Evolutionary conservation across 2,113 vertebrate genomes (phyloP).

Genomic region (Brevimyrus niger): DNA sequence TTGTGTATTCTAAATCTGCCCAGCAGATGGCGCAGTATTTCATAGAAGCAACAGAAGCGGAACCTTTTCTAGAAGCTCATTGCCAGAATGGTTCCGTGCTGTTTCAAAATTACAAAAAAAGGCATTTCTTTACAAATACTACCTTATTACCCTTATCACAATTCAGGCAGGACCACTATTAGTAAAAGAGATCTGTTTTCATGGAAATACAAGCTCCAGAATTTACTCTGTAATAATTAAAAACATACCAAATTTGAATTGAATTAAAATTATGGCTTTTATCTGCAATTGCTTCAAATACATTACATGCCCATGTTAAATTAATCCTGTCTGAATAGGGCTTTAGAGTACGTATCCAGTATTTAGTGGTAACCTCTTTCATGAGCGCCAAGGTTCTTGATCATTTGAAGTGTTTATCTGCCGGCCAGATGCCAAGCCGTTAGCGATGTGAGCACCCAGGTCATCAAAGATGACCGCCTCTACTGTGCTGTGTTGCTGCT

Average conservation of each 20-base stretch:
- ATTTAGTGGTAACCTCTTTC: not conserved
- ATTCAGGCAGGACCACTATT: not conserved
- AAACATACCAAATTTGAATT: not conserved
- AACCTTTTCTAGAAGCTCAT: not conserved
- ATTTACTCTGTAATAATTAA: not conserved
- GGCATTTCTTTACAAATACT: not conserved
- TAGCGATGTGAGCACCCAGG: conserved; percentile 6
- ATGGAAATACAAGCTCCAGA: not conserved
- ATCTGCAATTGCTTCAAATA: not conserved
- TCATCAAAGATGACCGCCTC: conserved; percentile 45
- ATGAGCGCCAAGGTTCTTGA: not conserved
- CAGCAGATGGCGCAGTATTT: not conserved
- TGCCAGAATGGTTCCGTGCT: not conserved
- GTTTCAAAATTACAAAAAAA: not conserved
- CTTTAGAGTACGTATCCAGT: not conserved
- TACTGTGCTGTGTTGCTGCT: conserved; percentile 12
- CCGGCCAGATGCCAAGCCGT: not conserved
- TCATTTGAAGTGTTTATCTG: not conserved
- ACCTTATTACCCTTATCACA: not conserved
- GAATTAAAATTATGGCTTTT: not conserved
- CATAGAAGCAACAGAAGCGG: not conserved
- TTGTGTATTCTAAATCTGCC: not conserved
- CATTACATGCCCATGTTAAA: not conserved
- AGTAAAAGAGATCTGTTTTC: not conserved
- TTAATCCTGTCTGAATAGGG: not conserved